Evolutionary conservation across 2,888 invertebrate genomes (phyloP), one percentile per base, ranked within the genome.

Genomic region (Drosophila tanythrix): DNA sequence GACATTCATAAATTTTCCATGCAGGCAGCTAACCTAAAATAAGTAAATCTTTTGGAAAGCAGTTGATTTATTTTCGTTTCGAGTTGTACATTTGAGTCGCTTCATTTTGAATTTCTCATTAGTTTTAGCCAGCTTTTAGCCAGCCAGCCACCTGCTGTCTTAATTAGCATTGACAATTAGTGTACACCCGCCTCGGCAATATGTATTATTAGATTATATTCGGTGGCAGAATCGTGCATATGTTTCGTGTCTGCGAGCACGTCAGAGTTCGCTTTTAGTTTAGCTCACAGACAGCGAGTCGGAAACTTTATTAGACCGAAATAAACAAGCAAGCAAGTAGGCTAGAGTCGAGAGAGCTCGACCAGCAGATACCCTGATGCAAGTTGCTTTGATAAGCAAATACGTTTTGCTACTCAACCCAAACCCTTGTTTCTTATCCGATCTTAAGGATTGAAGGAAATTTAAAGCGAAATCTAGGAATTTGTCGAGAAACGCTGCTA

Each of bases 271-370:
- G 56, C 56, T 13, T 56, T 57, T 57, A 31, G 40, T 31, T 29
- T 33, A 38, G 50, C 8, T 2, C 60, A 50, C 74, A 83, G 83
- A 83, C 83, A 81, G 83, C 75, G 50, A 71, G 83, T 83, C 86
- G 86, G 81, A 86, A 76, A 73, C 67, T 75, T 85, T 80, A 82
- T 82, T 83, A 74, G 75, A 77, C 74, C 80, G 69, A 68, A 78
- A 65, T 57, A 58, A 61, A 65, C 77, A 57, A 51, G n/a, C 55
- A 35, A 36, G 27, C 35, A 29, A 65, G 25, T 8, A 46, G 13
- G 15, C 27, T 15, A 46, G 1, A 15, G 46, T 25, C 46, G 46
- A 1, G 46, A 7, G 46, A 6, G 46, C 4, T 25, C 46, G 46
- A 25, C 46, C 8, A 25, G 15, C 25, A 8, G 8, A 46, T 25